Base-by-base conservation (phyloP, 2,113 vertebrate genomes). In the Syrmaticus mikado region DNA sequence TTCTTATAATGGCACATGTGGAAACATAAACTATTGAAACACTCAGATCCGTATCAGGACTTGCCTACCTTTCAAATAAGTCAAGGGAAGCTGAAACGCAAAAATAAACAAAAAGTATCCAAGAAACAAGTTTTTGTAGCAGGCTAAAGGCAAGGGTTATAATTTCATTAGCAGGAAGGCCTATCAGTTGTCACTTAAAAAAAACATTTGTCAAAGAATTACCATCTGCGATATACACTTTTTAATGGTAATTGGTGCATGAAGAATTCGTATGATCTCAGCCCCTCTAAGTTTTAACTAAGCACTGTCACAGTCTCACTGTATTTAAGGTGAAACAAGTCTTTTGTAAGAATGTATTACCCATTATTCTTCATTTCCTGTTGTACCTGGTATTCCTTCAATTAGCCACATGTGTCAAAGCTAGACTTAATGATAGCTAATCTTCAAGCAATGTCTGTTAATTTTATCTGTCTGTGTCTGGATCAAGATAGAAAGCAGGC, bases 401-500 rank as follows among this genome's bases (percentile, higher is more conserved):
- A 89, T 90, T 94, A 96, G 55, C 64, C 74, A 66, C 32, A 53
- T 61, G 24, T 93, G 78, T 87, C 91, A 94, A 94, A 96, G 36
- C 66, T 79, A 45, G 57, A 78, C 36, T 89, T 82, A 93, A 92
- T 79, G 92, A 90, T 58, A 91, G 71, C 71, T 94, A 84, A 94
- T 94, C 60, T 89, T 87, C 67, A 85, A 66, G 84, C 27, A 76
- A 36, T 64, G 27, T 60, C 89, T 92, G 66, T 82, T 90, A 89
- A 89, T 93, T 96, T 94, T 87, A 60, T 61, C 77, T 93, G 34
- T 88, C 73, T 90, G 36, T 82, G 93, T 95, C 91, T 90, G 62
- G 67, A 92, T 95, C 78, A 94, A 95, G 84, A 91, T 5, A 70
- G 66, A 86, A 71, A 92, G 50, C 50, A 74, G 81, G 22, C 53